Percentiles rank a stretch among this genome's conserved stretches.
These are phyloP conservation scores for Plecturocebus donacophilus DNA, from an alignment of 2,113 vertebrate species.

Conservation along the genomic window DNA sequence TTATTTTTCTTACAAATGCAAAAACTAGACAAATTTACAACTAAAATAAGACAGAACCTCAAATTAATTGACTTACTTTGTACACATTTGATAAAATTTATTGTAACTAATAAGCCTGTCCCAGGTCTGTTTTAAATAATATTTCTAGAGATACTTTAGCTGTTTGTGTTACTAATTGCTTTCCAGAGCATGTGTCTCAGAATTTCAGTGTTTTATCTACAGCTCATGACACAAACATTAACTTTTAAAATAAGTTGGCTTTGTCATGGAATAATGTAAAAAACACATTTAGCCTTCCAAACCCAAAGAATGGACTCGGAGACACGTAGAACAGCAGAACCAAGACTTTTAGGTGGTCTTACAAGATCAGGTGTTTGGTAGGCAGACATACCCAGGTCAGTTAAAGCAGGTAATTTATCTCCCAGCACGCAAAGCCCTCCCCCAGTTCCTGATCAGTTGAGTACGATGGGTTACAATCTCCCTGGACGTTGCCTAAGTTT, in stretches of 20 bases:
- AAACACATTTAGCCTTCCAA: too few relatives aligned
- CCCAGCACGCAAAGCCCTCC: too few relatives aligned
- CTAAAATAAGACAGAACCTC: background rate
- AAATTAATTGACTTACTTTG: slow-evolving; percentile 51
- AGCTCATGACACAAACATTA: slow-evolving; percentile 41
- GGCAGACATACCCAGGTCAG: too few relatives aligned
- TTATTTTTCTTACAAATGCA: slow-evolving; percentile 4
- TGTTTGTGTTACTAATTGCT: slow-evolving; percentile 18
- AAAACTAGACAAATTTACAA: background rate
- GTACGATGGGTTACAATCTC: too few relatives aligned
- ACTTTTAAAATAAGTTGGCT: background rate
- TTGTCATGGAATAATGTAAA: background rate
- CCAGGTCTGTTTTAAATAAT: background rate
- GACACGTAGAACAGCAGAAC: too few relatives aligned
- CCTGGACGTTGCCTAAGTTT: too few relatives aligned
- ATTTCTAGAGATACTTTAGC: background rate
- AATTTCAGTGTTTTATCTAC: slow-evolving; percentile 49
- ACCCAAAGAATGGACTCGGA: too few relatives aligned
- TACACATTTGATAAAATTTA: slow-evolving; percentile 28
- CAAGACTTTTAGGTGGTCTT: too few relatives aligned
- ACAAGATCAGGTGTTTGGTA: too few relatives aligned
- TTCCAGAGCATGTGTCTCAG: slow-evolving; percentile 33
- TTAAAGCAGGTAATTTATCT: too few relatives aligned
- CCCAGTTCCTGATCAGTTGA: too few relatives aligned
- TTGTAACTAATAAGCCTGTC: slow-evolving; percentile 14